These are phyloP conservation scores for Dasyprocta punctata DNA, from an alignment of 2,113 vertebrate species.

Conservation along the genomic window DNA sequence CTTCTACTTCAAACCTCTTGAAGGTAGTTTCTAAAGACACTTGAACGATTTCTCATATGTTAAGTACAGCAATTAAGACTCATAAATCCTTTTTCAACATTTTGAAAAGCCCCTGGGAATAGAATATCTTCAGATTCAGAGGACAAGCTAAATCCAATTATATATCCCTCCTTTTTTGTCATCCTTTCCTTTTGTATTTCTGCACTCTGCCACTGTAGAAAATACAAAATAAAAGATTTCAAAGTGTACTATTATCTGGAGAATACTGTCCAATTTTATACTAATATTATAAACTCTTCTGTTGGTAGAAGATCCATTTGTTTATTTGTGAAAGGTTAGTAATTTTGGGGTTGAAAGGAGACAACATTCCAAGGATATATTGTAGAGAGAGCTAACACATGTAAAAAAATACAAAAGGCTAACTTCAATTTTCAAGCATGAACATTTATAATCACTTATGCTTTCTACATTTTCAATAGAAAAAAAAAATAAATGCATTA, in stretches of 20 bases:
- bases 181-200: neutral
- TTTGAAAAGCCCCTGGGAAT: conserved; percentile 27
- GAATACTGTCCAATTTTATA: neutral
- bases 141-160: conserved; percentile 51
- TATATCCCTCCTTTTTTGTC: neutral
- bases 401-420: neutral
- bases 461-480: neutral
- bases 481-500: neutral
- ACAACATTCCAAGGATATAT: neutral
- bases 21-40: conserved; percentile 43
- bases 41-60: conserved; percentile 48
- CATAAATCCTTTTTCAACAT: conserved; percentile 53
- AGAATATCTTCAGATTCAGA: conserved; percentile 52
- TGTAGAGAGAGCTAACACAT: neutral
- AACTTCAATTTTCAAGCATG: neutral
- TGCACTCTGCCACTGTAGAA: conserved; percentile 12
- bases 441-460: neutral
- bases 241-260: neutral
- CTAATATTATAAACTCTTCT: neutral
- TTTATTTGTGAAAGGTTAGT: neutral
- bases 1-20: neutral
- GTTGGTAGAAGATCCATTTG: neutral
- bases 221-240: neutral
- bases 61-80: conserved; percentile 58
- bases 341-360: conserved; percentile 20